These are phyloP conservation scores for Empis stercorea DNA, from an alignment of 2,888 invertebrate genomes.

Conservation along the genomic window DNA sequence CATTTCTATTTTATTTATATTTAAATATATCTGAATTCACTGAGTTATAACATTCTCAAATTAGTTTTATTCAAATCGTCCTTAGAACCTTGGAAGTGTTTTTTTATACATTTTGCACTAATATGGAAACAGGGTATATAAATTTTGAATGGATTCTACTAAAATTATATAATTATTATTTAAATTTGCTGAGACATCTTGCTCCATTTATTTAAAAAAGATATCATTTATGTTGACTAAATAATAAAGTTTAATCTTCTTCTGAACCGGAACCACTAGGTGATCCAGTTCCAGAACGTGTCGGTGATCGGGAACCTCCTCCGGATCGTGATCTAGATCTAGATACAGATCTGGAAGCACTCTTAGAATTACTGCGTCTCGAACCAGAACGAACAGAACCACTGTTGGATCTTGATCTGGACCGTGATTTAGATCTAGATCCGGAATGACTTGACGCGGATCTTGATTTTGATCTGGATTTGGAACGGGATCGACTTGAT, in stretches of 20 bases:
- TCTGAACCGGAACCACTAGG: conserved; percentile 33
- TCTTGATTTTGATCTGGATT: conserved; percentile 22
- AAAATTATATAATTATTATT: too few relatives aligned
- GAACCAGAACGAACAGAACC: conserved; percentile 5
- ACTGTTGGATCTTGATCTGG: conserved; percentile 18
- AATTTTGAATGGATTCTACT: too few relatives aligned
- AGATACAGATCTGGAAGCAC: conserved; percentile 12
- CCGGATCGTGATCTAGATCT: conserved; percentile 16
- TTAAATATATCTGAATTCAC: too few relatives aligned
- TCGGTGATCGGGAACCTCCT: conserved; percentile 33
- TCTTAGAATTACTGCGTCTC: conserved; percentile 9
- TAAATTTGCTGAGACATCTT: too few relatives aligned
- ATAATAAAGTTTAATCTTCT: conserved; percentile 28
- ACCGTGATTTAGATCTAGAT: conserved; percentile 19
- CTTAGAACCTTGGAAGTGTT: too few relatives aligned
- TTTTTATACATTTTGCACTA: too few relatives aligned
- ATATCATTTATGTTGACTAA: too few relatives aligned
- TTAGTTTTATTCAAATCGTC: too few relatives aligned
- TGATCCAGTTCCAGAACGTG: conserved; percentile 24
- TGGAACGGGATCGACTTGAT: conserved; percentile 21
- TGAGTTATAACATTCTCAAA: too few relatives aligned
- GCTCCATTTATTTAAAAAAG: too few relatives aligned
- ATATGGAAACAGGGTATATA: too few relatives aligned
- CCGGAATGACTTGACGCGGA: conserved; percentile 26
- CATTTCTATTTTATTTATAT: too few relatives aligned